These are phyloP conservation scores for Fistularia commersonii DNA, from an alignment of 2,797 vertebrate genomes.

Conservation along the genomic window DNA sequence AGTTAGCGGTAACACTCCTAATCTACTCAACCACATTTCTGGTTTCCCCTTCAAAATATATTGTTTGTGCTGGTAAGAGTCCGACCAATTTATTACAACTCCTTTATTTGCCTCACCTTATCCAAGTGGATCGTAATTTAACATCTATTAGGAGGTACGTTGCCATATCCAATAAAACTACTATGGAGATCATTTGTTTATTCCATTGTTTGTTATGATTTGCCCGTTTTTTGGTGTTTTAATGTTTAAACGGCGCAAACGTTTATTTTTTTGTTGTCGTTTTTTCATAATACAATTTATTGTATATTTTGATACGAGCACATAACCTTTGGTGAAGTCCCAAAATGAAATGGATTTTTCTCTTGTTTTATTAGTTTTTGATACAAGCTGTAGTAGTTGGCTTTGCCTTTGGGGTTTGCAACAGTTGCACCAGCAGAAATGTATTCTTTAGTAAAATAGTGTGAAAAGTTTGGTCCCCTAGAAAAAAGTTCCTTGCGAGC, in stretches of 20 bases:
- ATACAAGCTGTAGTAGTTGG: constrained; percentile 48
- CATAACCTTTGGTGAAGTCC: constrained; percentile 58
- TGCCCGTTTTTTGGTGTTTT: background rate
- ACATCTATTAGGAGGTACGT: no score
- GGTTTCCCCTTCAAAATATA: constrained; percentile 35
- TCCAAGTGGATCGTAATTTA: constrained; percentile 27
- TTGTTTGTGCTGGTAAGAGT: constrained; percentile 57
- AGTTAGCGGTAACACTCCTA: constrained; percentile 34
- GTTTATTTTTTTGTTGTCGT: constrained; percentile 23
- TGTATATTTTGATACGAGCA: constrained; percentile 50
- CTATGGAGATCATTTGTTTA: no score
- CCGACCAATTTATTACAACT: constrained; percentile 48
- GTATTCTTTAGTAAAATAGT: constrained; percentile 65
- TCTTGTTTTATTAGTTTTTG: constrained; percentile 70
- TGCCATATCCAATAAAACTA: no score
- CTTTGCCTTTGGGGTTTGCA: constrained; percentile 68
- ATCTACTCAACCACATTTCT: constrained; percentile 42
- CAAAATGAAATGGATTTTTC: constrained; percentile 58
- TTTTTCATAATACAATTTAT: constrained; percentile 42
- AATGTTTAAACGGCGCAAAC: constrained; percentile 36
- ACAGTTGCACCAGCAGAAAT: constrained; percentile 68
- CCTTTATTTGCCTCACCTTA: constrained; percentile 36
- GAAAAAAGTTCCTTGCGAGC: constrained; percentile 63
- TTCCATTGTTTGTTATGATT: no score
- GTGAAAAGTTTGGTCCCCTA: constrained; percentile 74